Percentiles rank a stretch among this genome's conserved stretches.
These are phyloP conservation scores for Drosophila funebris DNA, from an alignment of 1,140 invertebrate species.

Conservation along the genomic window DNA sequence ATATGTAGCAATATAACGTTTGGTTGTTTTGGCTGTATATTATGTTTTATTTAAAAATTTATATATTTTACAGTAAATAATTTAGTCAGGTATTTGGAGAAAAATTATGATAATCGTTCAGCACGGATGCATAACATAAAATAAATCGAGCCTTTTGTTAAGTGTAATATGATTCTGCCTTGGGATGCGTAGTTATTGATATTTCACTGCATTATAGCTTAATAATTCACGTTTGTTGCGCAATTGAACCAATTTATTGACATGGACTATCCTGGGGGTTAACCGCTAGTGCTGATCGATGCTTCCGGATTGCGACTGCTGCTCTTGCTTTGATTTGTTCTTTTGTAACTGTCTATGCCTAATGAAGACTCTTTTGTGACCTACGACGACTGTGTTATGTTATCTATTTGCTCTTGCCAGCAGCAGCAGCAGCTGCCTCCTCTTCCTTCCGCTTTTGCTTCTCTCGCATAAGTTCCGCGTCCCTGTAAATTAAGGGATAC, in stretches of 20 bases:
- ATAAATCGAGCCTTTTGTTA: constrained; percentile 20
- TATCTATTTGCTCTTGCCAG: constrained; percentile 63
- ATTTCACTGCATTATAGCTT: background rate
- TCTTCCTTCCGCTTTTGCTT: constrained; percentile 90
- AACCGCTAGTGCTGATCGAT: constrained; percentile 9
- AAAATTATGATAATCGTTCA: constrained; percentile 51
- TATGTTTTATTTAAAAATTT: constrained; percentile 75
- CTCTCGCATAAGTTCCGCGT: constrained; percentile 92
- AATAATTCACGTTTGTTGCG: constrained; percentile 13
- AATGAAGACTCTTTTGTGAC: constrained; percentile 24
- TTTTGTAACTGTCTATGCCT: constrained; percentile 24
- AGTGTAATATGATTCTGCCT: constrained; percentile 17
- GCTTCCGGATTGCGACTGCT: constrained; percentile 10
- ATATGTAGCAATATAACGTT: constrained; percentile 21
- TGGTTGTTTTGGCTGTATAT: constrained; percentile 63
- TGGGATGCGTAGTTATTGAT: background rate
- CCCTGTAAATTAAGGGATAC: constrained; percentile 85
- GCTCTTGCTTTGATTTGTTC: background rate
- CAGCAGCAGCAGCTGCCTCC: constrained; percentile 62
- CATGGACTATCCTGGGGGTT: constrained; percentile 19
- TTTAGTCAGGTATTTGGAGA: constrained; percentile 75
- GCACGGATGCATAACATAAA: constrained; percentile 38
- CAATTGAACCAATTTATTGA: constrained; percentile 23
- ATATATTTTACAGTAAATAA: constrained; percentile 72
- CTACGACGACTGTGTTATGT: constrained; percentile 12